A percentile compares a stretch with the other conserved stretches of the same genome.
Evolutionary conservation across 1,140 invertebrate genomes (phyloP).

Genomic region (Magallana gigas): DNA sequence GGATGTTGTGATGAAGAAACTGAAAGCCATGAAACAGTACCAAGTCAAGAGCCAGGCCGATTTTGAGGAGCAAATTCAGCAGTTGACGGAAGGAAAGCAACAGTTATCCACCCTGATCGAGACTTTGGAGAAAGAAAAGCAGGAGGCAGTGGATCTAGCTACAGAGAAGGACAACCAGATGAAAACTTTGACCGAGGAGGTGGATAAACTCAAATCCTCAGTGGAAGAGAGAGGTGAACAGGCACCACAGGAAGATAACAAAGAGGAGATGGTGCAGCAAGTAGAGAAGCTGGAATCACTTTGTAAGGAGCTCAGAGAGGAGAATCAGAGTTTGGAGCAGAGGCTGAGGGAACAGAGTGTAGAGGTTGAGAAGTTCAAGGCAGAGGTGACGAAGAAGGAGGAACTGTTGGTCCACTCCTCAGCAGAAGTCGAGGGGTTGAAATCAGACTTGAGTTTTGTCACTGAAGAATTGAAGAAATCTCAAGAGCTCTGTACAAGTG

Average conservation of each 20-base stretch:
- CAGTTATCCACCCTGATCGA: conserved; percentile 43
- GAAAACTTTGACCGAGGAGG: conserved; percentile 14
- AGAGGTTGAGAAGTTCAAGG: conserved; percentile 2
- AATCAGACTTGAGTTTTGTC: not conserved
- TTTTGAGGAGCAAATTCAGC: conserved; percentile 45
- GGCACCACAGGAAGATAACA: conserved; percentile 48
- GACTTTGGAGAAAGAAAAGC: conserved; percentile 46
- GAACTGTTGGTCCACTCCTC: conserved; percentile 5
- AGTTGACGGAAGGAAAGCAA: conserved; percentile 46
- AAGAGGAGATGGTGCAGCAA: conserved; percentile 55
- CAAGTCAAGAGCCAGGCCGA: conserved; percentile 16
- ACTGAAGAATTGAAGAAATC: not conserved
- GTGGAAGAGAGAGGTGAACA: conserved; percentile 56
- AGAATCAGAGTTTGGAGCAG: not conserved
- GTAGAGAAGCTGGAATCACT: conserved; percentile 4
- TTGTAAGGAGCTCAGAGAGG: not conserved
- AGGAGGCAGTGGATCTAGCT: not conserved
- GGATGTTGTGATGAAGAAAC: conserved; percentile 57
- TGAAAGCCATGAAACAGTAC: not conserved
- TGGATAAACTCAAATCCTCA: conserved; percentile 46
- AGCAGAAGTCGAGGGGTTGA: not conserved
- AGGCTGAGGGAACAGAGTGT: not conserved
- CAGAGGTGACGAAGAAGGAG: conserved; percentile 22
- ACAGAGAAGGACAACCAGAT: conserved; percentile 38
- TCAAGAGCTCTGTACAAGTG: conserved; percentile 6